phyloP scores from a whole-genome alignment of 2,113 vertebrate genomes.

The Gallinago paraguaiae region DNA sequence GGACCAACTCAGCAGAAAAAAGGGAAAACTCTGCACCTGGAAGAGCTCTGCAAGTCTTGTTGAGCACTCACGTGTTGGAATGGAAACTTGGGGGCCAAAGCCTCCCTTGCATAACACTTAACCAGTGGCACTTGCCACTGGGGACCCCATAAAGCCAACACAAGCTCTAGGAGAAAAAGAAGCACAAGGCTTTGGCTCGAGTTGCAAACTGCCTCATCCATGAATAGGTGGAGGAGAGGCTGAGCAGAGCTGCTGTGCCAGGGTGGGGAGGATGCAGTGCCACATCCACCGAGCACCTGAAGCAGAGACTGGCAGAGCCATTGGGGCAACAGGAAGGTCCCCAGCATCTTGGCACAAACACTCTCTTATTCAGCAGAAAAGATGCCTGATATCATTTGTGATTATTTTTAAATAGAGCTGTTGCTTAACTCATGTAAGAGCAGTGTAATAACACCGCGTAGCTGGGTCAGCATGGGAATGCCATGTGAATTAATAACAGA shows the following conservation, averaged over 20 bases:
- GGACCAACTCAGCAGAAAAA: background rate
- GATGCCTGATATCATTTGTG: background rate
- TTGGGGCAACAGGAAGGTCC: background rate
- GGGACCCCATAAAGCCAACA: background rate
- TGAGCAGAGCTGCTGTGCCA: background rate
- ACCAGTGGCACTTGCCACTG: background rate
- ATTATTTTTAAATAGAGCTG: conserved; percentile 49
- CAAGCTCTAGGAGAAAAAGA: background rate
- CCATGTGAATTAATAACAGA: conserved; percentile 48
- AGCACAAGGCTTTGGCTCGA: background rate
- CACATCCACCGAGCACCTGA: rapidly evolving
- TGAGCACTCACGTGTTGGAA: background rate
- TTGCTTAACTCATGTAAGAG: background rate
- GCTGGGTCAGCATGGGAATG: conserved; percentile 43
- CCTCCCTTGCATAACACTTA: background rate
- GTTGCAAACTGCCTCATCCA: background rate
- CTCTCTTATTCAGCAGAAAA: conserved; percentile 38
- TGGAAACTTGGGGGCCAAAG: background rate
- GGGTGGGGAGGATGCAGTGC: background rate
- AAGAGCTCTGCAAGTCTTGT: background rate
- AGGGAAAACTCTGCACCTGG: background rate
- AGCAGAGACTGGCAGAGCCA: background rate
- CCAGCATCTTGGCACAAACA: conserved; percentile 5
- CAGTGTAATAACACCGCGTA: background rate
- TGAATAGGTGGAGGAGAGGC: background rate